Percentiles rank a stretch among this genome's conserved stretches.
Conservation (phyloP, 2,888 invertebrate species). For the Ornithoptera alexandrae region DNA sequence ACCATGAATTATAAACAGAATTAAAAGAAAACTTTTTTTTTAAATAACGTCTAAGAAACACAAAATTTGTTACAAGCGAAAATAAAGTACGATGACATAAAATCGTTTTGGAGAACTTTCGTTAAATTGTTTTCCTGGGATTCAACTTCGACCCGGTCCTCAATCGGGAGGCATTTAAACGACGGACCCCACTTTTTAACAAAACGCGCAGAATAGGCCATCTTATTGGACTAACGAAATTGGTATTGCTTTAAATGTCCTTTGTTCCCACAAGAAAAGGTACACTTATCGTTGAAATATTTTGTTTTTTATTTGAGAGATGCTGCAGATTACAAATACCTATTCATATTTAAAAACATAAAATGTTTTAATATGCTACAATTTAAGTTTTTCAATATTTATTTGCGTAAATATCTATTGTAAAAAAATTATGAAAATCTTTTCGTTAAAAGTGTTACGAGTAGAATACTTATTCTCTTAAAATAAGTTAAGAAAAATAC, state of each 20-base stretch:
- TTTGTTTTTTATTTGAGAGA: too few species aligned
- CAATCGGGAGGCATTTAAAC: conserved; percentile 20
- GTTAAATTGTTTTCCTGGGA: conserved; percentile 26
- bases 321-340: too few species aligned
- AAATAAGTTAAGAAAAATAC: neutral
- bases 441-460: neutral
- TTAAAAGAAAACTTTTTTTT: neutral
- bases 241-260: conserved; percentile 19
- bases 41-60: neutral
- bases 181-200: conserved; percentile 24
- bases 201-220: conserved; percentile 7
- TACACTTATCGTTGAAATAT: too few species aligned
- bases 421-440: too few species aligned
- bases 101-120: conserved; percentile 10
- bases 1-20: neutral
- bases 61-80: neutral
- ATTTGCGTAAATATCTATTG: too few species aligned
- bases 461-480: neutral
- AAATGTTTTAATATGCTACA: too few species aligned
- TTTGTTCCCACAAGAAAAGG: conserved; percentile 1
- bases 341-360: too few species aligned
- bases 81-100: conserved; percentile 15
- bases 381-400: too few species aligned
- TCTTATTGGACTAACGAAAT: conserved; percentile 17
- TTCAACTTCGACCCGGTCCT: conserved; percentile 12